Percentiles rank a stretch among this genome's conserved stretches.
phyloP scores from a whole-genome alignment of 2,113 vertebrate genomes.

The Chinchilla lanigera region DNA sequence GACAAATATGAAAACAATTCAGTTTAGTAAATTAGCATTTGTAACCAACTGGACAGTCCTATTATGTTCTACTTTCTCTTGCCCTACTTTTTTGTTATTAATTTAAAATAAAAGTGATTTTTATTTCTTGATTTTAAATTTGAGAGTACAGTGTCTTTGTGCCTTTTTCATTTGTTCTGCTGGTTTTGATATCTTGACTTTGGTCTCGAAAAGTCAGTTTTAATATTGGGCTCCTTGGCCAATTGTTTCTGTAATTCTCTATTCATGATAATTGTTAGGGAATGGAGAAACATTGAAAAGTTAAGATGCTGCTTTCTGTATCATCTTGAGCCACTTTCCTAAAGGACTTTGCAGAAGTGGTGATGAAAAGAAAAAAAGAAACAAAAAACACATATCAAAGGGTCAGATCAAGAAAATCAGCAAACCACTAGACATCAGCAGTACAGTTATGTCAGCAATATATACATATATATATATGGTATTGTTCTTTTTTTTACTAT shows the following conservation, averaged over 20 bases:
- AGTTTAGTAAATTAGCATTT: conserved; percentile 18
- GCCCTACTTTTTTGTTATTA: not conserved
- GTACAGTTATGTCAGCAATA: too few relatives aligned
- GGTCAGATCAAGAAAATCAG: not conserved
- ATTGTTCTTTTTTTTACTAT: too few relatives aligned
- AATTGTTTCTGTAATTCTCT: conserved; percentile 55
- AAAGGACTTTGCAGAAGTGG: conserved; percentile 2
- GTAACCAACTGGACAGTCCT: not conserved
- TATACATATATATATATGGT: too few relatives aligned
- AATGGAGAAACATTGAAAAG: conserved; percentile 59
- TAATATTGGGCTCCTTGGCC: conserved; percentile 10
- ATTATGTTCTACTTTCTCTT: conserved; percentile 7
- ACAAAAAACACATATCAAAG: conserved; percentile 18
- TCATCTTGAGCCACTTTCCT: conserved; percentile 62
- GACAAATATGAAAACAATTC: not conserved
- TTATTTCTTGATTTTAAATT: conserved; percentile 39
- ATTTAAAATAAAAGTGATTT: conserved; percentile 31
- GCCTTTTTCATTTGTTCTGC: not conserved
- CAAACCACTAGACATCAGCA: too few relatives aligned
- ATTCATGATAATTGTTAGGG: conserved; percentile 61
- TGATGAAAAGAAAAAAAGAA: not conserved
- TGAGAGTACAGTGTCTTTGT: not conserved
- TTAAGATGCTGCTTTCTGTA: conserved; percentile 61
- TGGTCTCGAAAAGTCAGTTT: conserved; percentile 56
- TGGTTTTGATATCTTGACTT: conserved; percentile 56